Conservation (phyloP, 1,140 invertebrate genomes). For the Pectinophora gossypiella region DNA sequence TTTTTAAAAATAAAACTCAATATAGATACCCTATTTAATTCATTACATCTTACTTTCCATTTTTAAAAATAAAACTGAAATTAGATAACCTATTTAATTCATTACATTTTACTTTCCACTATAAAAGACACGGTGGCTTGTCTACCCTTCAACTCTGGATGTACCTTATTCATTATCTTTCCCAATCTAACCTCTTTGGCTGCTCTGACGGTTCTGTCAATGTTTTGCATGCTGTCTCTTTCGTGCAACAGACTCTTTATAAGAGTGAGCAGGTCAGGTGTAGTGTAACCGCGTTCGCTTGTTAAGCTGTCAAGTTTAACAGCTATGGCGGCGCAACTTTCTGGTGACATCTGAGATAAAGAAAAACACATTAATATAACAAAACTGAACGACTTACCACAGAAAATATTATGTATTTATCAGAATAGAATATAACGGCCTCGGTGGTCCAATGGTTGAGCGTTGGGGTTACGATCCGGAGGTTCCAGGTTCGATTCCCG, state of each 20-base stretch:
- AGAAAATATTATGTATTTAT: no score
- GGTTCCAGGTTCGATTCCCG: no score
- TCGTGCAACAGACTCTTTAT: neutral
- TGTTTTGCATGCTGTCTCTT: neutral
- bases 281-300: neutral
- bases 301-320: neutral
- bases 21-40: no score
- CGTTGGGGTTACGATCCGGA: no score
- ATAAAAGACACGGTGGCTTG: neutral
- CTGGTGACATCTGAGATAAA: neutral
- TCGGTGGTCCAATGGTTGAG: no score
- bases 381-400: no score
- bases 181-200: no score
- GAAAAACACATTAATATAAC: no score
- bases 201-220: neutral
- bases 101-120: neutral
- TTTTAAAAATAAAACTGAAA: no score
- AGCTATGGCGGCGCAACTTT: neutral
- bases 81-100: neutral
- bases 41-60: no score
- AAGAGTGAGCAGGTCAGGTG: neutral
- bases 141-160: neutral
- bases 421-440: no score
- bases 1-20: no score
- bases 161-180: neutral